Percentiles rank a stretch among this genome's conserved stretches.
Evolutionary conservation across 2,888 invertebrate genomes (phyloP).

Genomic region (Trachelus stipa): DNA sequence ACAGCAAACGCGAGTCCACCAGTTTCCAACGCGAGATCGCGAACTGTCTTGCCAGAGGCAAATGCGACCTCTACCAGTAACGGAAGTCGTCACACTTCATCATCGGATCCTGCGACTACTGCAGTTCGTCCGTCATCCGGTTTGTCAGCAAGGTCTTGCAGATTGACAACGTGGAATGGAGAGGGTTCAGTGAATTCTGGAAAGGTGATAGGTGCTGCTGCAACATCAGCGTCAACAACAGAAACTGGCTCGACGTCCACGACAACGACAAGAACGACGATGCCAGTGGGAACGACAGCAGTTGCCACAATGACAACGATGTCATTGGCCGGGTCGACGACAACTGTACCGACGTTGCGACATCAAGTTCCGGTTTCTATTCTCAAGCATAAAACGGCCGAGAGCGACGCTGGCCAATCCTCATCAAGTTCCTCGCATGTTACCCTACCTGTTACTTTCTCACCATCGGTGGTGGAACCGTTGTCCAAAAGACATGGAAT

Average conservation of each 20-base stretch:
- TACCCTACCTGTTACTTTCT: slow-evolving; percentile 83
- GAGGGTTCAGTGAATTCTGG: slow-evolving; percentile 21
- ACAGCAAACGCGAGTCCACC: slow-evolving; percentile 50
- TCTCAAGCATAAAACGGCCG: slow-evolving; percentile 70
- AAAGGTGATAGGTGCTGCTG: neutral
- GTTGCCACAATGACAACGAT: neutral
- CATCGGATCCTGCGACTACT: slow-evolving; percentile 7
- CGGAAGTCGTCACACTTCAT: neutral
- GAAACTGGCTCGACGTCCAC: neutral
- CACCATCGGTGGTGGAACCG: slow-evolving; percentile 79
- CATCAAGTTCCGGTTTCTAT: slow-evolving; percentile 69
- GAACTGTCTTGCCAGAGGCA: slow-evolving; percentile 23
- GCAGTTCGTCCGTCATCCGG: slow-evolving; percentile 35
- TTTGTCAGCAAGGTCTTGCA: slow-evolving; percentile 37
- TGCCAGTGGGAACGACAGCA: neutral
- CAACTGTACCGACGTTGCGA: slow-evolving; percentile 18
- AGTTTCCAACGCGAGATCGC: slow-evolving; percentile 24
- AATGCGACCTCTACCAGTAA: neutral
- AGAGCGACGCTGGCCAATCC: slow-evolving; percentile 64
- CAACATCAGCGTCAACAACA: neutral
- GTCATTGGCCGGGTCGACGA: neutral
- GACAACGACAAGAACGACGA: neutral
- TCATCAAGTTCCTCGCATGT: slow-evolving; percentile 57
- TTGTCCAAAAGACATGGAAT: slow-evolving; percentile 81
- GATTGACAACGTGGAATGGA: slow-evolving; percentile 40